Base-by-base conservation (phyloP, 2,797 vertebrate species). In the Alcedo quadribrachys region DNA sequence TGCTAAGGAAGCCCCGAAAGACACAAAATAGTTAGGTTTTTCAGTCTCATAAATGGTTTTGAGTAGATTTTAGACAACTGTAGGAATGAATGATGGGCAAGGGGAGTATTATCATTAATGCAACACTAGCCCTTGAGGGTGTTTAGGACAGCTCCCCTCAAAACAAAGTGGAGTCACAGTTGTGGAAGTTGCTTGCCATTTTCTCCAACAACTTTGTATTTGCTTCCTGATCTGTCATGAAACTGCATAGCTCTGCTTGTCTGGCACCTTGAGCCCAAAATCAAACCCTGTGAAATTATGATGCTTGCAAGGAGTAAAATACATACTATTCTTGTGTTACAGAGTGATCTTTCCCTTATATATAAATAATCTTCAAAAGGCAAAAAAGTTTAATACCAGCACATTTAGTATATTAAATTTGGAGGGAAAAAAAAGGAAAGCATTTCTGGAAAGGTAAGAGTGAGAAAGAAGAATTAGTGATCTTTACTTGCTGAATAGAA, bases 11-110 rank as follows among this genome's bases (percentile, higher is more conserved):
- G 45, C 7, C 67, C 6, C 30, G 33, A 50, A 45, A 51, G n/a
- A 1, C 20, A 42, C 9, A 1, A 17, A 74, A 40, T 1, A 51
- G 4, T 21, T 32, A 33, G 5, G 6, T 2, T 32, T 78, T 42
- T 67, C 48, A 43, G 33, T 10, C 19, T 68, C 18, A 15, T 42
- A 67, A 62, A 57, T 27, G 37, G 24, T 48, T 51, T 15, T 62
- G 32, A 69, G 24, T 8, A 60, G 8, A 24, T 46, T 70, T 85
- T 70, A 32, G 4, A 17, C 12, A 80, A 25, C 4, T 53, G 11
- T 24, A 75, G 58, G 66, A 81, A 62, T 5, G 12, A 62, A 8
- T 7, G 6, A 14, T 55, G 15, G 8, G 13, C 8, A n/a, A 61
- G 4, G 40, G 8, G 19, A 19, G 19, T 16, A 20, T 16, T 40